Evolutionary conservation across 2,113 vertebrate genomes (phyloP), one percentile per base, ranked within the genome.

Genomic region (Barnardius zonarius): DNA sequence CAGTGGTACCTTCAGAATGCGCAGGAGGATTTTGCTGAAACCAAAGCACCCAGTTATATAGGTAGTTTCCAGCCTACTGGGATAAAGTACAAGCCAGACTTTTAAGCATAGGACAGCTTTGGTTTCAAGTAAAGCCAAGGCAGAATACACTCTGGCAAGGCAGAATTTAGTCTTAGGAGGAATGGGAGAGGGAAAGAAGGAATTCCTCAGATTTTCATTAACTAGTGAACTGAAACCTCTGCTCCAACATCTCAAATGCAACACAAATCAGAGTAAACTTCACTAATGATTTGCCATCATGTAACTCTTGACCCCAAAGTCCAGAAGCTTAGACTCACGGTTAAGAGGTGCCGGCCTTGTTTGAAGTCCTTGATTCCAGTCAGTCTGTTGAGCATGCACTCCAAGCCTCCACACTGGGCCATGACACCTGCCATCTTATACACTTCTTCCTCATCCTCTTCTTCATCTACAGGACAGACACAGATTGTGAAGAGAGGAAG

Each of bases 361-460:
- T 99, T 99, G 97, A 99, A 99, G 87, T 99, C 99, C 97, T 98
- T 99, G 97, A 99, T 99, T 68, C 99, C 99, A 23, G 99, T 99
- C 90, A 99, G 97, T 55, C 99, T 98, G 98, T 98, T 99, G 72
- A 99, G 98, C 99, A 99, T 99, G 94, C 99, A 99, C 86, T 99
- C 99, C 92, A 99, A 96, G 52, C 99, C 99, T 33, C 99, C 99
- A 69, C 99, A 99, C 62, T 99, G 99, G 4, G 99, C 99, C 99
- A 99, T 99, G 78, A 99, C 99, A 10, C 99, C 98, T 9, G 99
- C 99, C 99, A 99, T 99, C 96, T 99, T 99, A 91, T 99, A 99
- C 20, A 99, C 99, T 83, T 99, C 99, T 74, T 99, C 99, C 92
- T 99, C 99, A 83, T 99, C 99, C 91, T 99, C 99, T 92, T 99